Evolutionary conservation across 2,888 invertebrate species (phyloP).

Genomic region (Lathronympha strigana): DNA sequence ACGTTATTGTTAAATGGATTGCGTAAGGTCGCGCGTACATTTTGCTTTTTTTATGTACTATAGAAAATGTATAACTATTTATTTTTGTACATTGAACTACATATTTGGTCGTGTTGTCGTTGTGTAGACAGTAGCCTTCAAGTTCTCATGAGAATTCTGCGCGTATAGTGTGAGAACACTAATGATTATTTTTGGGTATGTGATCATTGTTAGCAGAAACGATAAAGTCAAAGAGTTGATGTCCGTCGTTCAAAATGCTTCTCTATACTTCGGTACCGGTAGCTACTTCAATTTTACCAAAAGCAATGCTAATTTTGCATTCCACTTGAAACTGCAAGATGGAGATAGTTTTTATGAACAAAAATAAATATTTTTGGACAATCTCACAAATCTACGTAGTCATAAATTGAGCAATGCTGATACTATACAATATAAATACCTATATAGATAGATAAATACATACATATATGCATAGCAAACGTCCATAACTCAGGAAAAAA

Average conservation of each 20-base stretch:
- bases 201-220: slow-evolving; percentile 7
- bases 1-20: slow-evolving; percentile 65
- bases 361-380: too few relatives aligned
- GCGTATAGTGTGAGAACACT: background rate
- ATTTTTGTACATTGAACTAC: slow-evolving; percentile 19
- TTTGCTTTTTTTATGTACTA: slow-evolving; percentile 56
- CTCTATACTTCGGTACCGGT: too few relatives aligned
- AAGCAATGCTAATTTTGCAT: too few relatives aligned
- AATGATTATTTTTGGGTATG: slow-evolving; percentile 12
- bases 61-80: slow-evolving; percentile 48
- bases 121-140: background rate
- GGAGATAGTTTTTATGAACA: too few relatives aligned
- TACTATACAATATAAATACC: too few relatives aligned
- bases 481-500: too few relatives aligned
- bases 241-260: background rate
- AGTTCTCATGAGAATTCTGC: background rate
- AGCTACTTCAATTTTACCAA: too few relatives aligned
- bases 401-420: too few relatives aligned
- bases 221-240: slow-evolving; percentile 4
- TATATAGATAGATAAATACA: too few relatives aligned
- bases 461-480: too few relatives aligned
- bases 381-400: too few relatives aligned
- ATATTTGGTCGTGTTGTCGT: slow-evolving; percentile 5
- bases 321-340: too few relatives aligned
- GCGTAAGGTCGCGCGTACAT: slow-evolving; percentile 57